Base-by-base conservation (phyloP, 2,888 invertebrate genomes). In the Eupeodes latifasciatus region DNA sequence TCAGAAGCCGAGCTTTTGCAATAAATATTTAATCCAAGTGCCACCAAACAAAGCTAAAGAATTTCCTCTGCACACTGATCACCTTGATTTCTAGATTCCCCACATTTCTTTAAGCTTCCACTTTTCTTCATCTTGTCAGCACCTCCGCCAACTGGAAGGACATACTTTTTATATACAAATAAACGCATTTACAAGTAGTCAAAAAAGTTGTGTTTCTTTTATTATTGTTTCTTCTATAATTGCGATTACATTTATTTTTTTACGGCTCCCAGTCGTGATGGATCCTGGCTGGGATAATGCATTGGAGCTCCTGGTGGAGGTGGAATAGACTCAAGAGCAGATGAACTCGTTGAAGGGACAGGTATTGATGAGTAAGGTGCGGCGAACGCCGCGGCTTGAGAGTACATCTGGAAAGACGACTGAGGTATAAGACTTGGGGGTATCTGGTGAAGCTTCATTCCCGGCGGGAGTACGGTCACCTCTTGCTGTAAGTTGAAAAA, bases 231-330 rank as follows among this genome's bases (percentile, higher is more conserved):
- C 2, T 14, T 59, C 53, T 27, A 61, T 81, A 12, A 44, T 14
- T 44, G 36, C 0, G 49, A 59, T 27, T 27, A 27, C 10, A 49
- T 57, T 12, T 90, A 93, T 89, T 94, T 93, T 76, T 94, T 93
- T 0, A 93, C 85, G 0, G 97, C 96, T 0, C 99, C 99, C 94
- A 99, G 96, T 44, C 98, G 95, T 55, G 97, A 96, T 0, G 99
- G 99, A 95, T 99, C 99, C 94, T 99, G 99, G 92, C 98, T 98
- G 5, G 99, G 99, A 95, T 99, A 99, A 94, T 99, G 98, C 66
- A 96, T 94, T 1, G 95, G 94, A 9, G 95, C 95, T 3, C 95
- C 93, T 5, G 94, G 93, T 36, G 94, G 92, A 47, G 93, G 92
- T 61, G 93, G 92, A 86, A 94, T 93, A 71, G 91, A 89, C 7